Evolutionary conservation across 2,888 invertebrate genomes (phyloP), one percentile per base, ranked within the genome.

Genomic region (Xylophagus ater): DNA sequence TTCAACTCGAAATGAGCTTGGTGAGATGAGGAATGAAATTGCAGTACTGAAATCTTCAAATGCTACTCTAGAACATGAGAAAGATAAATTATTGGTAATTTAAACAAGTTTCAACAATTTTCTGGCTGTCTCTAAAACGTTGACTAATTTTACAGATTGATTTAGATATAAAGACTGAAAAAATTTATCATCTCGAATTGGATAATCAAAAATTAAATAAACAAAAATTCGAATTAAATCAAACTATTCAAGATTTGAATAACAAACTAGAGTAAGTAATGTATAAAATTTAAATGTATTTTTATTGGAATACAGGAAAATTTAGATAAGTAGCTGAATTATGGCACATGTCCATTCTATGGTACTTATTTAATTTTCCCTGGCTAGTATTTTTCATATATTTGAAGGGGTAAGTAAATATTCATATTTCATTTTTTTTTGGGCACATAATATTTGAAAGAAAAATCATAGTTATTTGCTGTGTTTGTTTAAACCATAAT

Each of bases 81-180:
- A 82, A 50, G 83, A 85, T 59, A 67, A 68, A 29, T 58, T 77
- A 42, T 50, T 74, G 64, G 77, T 76, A 60, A 44, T 45, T 21
- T n/a, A 2, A 14, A n/a, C n/a, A n/a, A n/a, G n/a, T n/a, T n/a
- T n/a, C n/a, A n/a, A n/a, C n/a, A n/a, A n/a, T n/a, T n/a, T n/a
- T n/a, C n/a, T n/a, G n/a, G n/a, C n/a, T n/a, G n/a, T n/a, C n/a
- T n/a, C n/a, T n/a, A n/a, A n/a, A n/a, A n/a, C n/a, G n/a, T n/a
- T n/a, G n/a, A n/a, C n/a, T n/a, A n/a, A 4, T 43, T 44, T 25
- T 5, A 26, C 13, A 65, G 60, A 70, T 76, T 55, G 75, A 76
- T 48, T 56, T 84, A 46, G 83, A 85, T 55, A 70, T 74, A 40
- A 85, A 82, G 60, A 78, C 81, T 12, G 83, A 84, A 60, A 72